A percentile compares a stretch with the other conserved stretches of the same genome.
Conservation (phyloP, 2,888 invertebrate genomes). For the Coleophora deauratella region DNA sequence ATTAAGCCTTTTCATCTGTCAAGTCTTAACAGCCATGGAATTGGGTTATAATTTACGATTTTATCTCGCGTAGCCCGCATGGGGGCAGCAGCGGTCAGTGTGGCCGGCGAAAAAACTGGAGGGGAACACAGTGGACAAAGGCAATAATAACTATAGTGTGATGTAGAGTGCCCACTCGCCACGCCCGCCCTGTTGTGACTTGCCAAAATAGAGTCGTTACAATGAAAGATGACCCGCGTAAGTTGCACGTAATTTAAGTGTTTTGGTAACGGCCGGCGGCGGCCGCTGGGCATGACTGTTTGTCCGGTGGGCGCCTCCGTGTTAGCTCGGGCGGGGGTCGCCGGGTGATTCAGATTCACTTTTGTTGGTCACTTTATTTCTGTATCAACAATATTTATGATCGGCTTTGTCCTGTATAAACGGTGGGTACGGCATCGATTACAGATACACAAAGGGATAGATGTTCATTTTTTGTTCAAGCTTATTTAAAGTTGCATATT, state of each 20-base stretch:
- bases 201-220: slow-evolving; percentile 71
- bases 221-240: slow-evolving; percentile 66
- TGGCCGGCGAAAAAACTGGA: slow-evolving; percentile 55
- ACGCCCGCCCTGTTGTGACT: slow-evolving; percentile 65
- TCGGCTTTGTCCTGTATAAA: slow-evolving; percentile 41
- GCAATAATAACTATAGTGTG: slow-evolving; percentile 18
- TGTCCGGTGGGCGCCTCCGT: slow-evolving; percentile 45
- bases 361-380: slow-evolving; percentile 60
- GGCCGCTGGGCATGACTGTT: slow-evolving; percentile 31
- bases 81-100: slow-evolving; percentile 61
- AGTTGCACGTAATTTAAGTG: slow-evolving; percentile 62
- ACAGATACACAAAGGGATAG: slow-evolving; percentile 17
- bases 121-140: slow-evolving; percentile 47
- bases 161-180: slow-evolving; percentile 47
- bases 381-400: slow-evolving; percentile 40
- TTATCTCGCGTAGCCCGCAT: slow-evolving; percentile 66
- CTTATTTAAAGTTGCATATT: too few relatives aligned
- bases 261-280: slow-evolving; percentile 49
- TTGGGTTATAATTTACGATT: slow-evolving; percentile 74
- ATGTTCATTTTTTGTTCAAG: too few relatives aligned
- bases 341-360: slow-evolving; percentile 59
- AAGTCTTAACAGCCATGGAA: slow-evolving; percentile 67
- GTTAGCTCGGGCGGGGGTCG: slow-evolving; percentile 33
- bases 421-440: slow-evolving; percentile 27
- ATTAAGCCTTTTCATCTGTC: slow-evolving; percentile 72